Percentiles rank a stretch among this genome's conserved stretches.
Conservation (phyloP, 2,113 vertebrate species). For the Montifringilla adamsi region DNA sequence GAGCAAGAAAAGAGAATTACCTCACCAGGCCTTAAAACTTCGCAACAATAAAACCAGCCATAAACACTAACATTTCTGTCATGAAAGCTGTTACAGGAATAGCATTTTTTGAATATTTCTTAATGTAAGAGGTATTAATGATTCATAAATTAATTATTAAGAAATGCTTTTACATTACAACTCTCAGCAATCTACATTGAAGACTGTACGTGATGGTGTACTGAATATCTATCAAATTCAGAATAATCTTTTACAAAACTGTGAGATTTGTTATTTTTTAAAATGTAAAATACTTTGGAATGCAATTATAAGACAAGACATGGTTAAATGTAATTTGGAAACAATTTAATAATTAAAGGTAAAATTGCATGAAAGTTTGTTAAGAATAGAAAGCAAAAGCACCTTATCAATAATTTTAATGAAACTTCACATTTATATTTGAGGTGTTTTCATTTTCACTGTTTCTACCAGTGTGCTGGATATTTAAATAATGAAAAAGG, state of each 20-base stretch:
- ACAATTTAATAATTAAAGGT: background rate
- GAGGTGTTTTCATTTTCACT: background rate
- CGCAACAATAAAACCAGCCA: background rate
- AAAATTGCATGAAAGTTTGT: background rate
- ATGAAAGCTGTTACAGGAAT: background rate
- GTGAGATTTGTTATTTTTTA: background rate
- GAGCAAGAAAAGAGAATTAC: background rate
- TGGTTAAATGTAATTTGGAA: background rate
- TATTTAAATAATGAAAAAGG: background rate
- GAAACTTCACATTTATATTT: background rate
- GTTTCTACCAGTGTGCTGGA: background rate
- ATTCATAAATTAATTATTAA: conserved; percentile 41
- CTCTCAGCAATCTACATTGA: background rate
- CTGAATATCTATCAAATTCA: background rate
- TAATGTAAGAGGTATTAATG: background rate
- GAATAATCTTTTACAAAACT: background rate
- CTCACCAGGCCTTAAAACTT: background rate
- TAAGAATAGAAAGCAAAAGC: background rate
- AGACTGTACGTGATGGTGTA: background rate
- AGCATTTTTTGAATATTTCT: background rate
- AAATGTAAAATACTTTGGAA: background rate
- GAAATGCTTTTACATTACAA: background rate
- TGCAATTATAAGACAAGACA: background rate
- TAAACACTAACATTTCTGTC: background rate
- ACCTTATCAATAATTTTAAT: background rate